Evolutionary conservation across 2,113 vertebrate genomes (phyloP).

Genomic region (Gymnobelideus leadbeateri): DNA sequence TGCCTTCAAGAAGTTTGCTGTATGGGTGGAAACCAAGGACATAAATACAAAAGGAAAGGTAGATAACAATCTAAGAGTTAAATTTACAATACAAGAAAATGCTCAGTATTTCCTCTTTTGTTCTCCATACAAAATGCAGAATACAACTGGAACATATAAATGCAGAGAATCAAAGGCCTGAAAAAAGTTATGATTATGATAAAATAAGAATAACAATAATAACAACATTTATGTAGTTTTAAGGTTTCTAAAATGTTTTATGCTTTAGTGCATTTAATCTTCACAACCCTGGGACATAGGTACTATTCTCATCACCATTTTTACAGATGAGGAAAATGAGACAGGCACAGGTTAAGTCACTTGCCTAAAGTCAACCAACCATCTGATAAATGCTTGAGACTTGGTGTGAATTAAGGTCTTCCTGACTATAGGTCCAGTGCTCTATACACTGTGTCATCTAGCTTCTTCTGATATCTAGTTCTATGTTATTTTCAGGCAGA

Average conservation of each 20-base stretch:
- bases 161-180: not conserved
- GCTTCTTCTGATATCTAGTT: too few species aligned
- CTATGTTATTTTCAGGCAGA: too few species aligned
- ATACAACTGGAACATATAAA: not conserved
- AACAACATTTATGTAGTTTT: too few species aligned
- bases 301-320: too few species aligned
- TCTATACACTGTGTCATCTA: not conserved
- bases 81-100: slow-evolving; percentile 2
- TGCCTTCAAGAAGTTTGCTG: not conserved
- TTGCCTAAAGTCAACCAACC: not conserved
- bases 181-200: not conserved
- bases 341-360: not conserved
- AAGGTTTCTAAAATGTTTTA: too few species aligned
- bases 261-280: too few species aligned
- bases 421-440: not conserved
- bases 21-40: not conserved
- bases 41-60: not conserved
- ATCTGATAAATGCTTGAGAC: not conserved
- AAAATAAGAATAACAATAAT: not conserved
- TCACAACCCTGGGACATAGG: too few species aligned
- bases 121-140: not conserved
- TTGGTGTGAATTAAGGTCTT: not conserved
- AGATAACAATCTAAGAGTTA: not conserved
- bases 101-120: not conserved
- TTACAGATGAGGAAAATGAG: too few species aligned